Base-by-base conservation (phyloP, 2,113 vertebrate genomes). In the Mionectes macconnelli region DNA sequence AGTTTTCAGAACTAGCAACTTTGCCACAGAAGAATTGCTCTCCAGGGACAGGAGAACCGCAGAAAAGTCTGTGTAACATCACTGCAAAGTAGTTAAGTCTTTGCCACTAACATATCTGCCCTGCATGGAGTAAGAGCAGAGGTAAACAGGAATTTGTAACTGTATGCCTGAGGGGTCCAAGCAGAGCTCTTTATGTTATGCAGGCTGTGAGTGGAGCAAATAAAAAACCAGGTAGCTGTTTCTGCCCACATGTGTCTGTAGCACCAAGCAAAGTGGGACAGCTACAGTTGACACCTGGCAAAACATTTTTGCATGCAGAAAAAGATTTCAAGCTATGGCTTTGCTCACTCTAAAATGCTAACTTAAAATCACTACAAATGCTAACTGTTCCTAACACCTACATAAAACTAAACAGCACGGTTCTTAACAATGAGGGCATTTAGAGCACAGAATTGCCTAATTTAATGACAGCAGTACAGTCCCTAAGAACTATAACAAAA, bases 401-500 rank as follows among this genome's bases (percentile, higher is more conserved):
- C 88, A 53, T 84, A 85, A 95, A 87, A 45, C 59, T 90, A 94
- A 95, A 89, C 52, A 80, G 77, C 70, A 85, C 57, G 2, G 19
- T 84, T 95, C 81, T 89, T 68, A 96, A 96, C 94, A 97, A 93
- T 70, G 90, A 97, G 82, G 73, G 87, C 83, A 95, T 91, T 96
- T 70, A 67, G 13, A 92, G 49, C 67, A 78, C 78, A 93, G 67
- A 93, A 97, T 90, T 89, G 72, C 69, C 44, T 95, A 93, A 97
- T 96, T 94, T 95, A 94, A 83, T 87, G 94, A 96, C 84, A 96
- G 72, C 72, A 77, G 57, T 84, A 93, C 53, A 89, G 47, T 72
- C 92, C 60, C 83, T 79, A 84, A 53, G 80, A 91, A 87, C 69
- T 75, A 73, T 72, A 87, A 97, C 95, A 95, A 40, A 81, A 94